A percentile compares a stretch with the other conserved stretches of the same genome.
These are phyloP conservation scores for Xerus inauris DNA, from an alignment of 2,113 vertebrate genomes.

Conservation along the genomic window DNA sequence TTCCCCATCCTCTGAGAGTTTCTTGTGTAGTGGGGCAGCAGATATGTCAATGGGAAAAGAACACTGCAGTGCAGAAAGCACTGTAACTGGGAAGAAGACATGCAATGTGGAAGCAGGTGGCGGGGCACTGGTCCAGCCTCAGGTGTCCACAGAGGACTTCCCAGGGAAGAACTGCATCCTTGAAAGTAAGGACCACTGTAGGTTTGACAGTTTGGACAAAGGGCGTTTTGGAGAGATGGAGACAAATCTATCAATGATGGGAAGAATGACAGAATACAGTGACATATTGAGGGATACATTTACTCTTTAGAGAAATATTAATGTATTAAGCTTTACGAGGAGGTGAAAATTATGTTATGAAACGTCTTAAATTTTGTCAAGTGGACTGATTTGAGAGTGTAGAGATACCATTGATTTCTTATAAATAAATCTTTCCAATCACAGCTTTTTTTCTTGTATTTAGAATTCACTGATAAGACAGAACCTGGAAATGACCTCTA, in stretches of 20 bases:
- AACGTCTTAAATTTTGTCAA: neutral
- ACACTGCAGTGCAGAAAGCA: neutral
- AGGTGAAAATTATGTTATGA: neutral
- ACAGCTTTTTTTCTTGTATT: neutral
- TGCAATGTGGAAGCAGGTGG: too few relatives aligned
- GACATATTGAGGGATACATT: neutral
- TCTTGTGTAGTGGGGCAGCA: neutral
- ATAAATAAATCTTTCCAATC: neutral
- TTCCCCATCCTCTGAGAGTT: neutral
- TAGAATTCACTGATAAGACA: neutral
- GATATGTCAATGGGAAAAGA: neutral
- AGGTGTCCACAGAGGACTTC: neutral
- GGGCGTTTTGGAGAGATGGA: neutral
- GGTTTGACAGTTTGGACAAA: neutral
- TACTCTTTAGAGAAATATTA: neutral
- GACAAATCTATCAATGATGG: neutral
- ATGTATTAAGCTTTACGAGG: neutral
- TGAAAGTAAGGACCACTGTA: neutral
- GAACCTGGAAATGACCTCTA: neutral
- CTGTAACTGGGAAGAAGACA: neutral
- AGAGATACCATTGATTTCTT: neutral
- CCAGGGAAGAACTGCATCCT: neutral
- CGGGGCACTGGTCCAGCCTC: neutral
- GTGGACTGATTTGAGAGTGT: neutral
- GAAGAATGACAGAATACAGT: neutral